These are phyloP conservation scores for Stictonetta naevosa DNA, from an alignment of 2,113 vertebrate species.

Conservation along the genomic window DNA sequence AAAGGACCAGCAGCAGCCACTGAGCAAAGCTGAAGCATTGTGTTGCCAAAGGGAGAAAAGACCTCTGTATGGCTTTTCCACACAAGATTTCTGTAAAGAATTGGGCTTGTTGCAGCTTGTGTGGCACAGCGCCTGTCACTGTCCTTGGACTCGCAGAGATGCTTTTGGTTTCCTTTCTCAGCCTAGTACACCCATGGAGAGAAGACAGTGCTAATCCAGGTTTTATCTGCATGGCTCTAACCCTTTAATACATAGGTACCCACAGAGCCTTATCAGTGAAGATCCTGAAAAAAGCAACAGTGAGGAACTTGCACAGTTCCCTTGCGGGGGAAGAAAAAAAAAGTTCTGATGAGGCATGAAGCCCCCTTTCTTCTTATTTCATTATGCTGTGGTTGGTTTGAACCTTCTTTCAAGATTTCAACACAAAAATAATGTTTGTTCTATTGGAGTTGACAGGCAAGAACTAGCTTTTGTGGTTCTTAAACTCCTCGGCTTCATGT, in stretches of 20 bases:
- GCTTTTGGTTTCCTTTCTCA: neutral
- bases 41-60: neutral
- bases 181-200: neutral
- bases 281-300: neutral
- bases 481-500: neutral
- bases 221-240: neutral
- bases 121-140: neutral
- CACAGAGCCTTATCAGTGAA: neutral
- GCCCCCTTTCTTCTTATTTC: neutral
- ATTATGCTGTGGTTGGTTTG: neutral
- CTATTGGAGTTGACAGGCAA: constrained; percentile 28
- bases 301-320: neutral
- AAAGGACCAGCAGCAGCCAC: neutral
- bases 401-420: constrained; percentile 36
- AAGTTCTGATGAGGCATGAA: neutral
- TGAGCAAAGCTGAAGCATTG: neutral
- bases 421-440: neutral
- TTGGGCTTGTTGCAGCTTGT: neutral
- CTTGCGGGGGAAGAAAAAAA: neutral
- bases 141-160: neutral
- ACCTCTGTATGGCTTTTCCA: neutral
- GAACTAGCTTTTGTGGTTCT: constrained; percentile 42
- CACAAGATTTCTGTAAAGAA: neutral
- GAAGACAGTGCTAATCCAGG: neutral
- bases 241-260: neutral